These are phyloP conservation scores for Premnoplex brunnescens DNA, from an alignment of 2,797 vertebrate species.

Conservation along the genomic window DNA sequence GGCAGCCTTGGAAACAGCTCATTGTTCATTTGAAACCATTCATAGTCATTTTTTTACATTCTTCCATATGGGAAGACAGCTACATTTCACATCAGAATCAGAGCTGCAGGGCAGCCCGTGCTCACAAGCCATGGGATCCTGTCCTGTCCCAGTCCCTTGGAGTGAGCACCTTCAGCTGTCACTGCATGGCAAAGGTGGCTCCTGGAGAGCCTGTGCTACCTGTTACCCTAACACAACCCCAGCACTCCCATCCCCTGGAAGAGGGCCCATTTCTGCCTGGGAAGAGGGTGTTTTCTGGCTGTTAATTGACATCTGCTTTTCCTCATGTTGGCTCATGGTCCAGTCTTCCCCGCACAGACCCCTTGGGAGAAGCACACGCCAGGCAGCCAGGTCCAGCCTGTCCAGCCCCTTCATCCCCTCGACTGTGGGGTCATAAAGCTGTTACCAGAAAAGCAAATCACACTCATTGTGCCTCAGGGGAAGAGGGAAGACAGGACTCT, in stretches of 20 bases:
- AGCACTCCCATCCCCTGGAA: not conserved
- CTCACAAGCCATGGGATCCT: accelerated
- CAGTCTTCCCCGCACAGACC: not conserved
- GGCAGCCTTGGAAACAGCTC: not conserved
- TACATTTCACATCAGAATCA: not conserved
- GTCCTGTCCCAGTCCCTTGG: not conserved
- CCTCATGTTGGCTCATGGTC: not conserved
- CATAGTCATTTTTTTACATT: not conserved
- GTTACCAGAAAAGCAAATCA: not conserved
- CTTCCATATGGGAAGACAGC: not conserved
- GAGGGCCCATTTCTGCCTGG: not conserved
- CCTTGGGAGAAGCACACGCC: not conserved
- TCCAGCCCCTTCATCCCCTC: not conserved
- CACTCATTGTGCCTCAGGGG: not conserved
- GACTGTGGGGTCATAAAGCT: not conserved
- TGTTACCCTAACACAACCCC: not conserved
- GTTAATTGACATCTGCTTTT: not conserved
- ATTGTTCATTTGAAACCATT: not conserved
- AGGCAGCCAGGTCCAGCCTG: not conserved
- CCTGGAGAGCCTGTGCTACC: not conserved
- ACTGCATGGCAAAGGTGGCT: too few relatives aligned
- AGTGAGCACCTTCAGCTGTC: accelerated
- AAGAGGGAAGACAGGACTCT: not conserved
- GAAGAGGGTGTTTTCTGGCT: not conserved
- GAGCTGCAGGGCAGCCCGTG: not conserved